Evolutionary conservation across 2,113 vertebrate genomes (phyloP), one percentile per base, ranked within the genome.

Genomic region (Scalopus aquaticus): DNA sequence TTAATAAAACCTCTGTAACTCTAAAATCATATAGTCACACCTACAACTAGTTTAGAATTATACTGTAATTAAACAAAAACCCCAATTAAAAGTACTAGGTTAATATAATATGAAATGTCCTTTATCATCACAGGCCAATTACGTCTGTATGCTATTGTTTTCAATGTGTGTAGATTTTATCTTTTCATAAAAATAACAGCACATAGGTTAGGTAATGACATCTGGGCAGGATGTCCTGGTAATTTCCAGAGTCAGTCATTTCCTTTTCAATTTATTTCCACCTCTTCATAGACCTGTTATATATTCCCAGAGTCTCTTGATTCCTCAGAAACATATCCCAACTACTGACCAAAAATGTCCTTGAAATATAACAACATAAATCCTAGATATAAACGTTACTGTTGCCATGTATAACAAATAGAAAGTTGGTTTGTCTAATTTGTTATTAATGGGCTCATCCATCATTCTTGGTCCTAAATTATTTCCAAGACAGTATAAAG

Each of bases 151-250:
- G 62, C 83, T 90, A 88, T 90, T 96, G 96, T 97, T 49, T 88
- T 84, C 46, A 64, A 44, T 88, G 74, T 64, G 77, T 82, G 92
- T 37, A 95, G 95, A 97, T 97, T 85, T 96, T 94, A 97, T 97
- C 95, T 93, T 94, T 95, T 91, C 76, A 94, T 96, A 90, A 92
- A 96, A 95, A 96, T 97, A 97, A 95, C 30, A 32, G 58, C 95
- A 82, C 70, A 60, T 49, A 86, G 95, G 91, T 93, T 94, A 83
- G 80, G 90, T 94, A 97, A 95, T 90, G 93, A 88, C 97, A 96
- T 96, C 88, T 91, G 84, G 6, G 39, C 78, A 97, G 95, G 95
- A 97, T 96, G 95, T 95, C 81, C 93, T 92, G 94, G 92, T 95
- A 85, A 94, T 97, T 96, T 95, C 95, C 94, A 97, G 79, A 51